Conservation (phyloP, 2,888 invertebrate species). For the Melipona beecheii region DNA sequence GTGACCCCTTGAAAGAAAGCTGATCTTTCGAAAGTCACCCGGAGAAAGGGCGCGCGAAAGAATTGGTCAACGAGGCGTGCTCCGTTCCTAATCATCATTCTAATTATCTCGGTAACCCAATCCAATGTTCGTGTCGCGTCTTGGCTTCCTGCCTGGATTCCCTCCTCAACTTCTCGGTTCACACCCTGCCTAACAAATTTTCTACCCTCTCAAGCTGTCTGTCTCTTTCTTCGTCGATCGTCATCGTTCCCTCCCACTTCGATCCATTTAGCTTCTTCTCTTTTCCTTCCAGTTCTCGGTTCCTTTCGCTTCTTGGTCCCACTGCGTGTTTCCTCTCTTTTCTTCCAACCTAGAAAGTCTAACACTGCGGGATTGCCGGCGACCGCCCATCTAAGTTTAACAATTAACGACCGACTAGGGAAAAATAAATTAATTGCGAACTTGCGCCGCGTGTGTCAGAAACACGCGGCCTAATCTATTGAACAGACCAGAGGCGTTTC, state of each 20-base stretch:
- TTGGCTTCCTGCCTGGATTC: slow-evolving; percentile 72
- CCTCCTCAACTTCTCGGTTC: slow-evolving; percentile 58
- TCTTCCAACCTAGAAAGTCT: slow-evolving; percentile 56
- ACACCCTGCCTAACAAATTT: slow-evolving; percentile 50
- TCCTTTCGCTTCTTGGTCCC: slow-evolving; percentile 26
- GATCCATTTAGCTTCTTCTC: slow-evolving; percentile 8
- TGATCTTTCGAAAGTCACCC: slow-evolving; percentile 36
- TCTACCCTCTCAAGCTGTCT: slow-evolving; percentile 36
- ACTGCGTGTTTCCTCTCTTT: slow-evolving; percentile 33
- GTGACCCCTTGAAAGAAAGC: slow-evolving; percentile 43
- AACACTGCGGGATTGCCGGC: slow-evolving; percentile 75
- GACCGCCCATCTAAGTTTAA: slow-evolving; percentile 84
- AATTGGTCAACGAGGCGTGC: slow-evolving; percentile 81
- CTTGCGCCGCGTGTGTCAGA: slow-evolving; percentile 73
- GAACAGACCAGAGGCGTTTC: background rate
- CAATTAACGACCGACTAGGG: slow-evolving; percentile 81
- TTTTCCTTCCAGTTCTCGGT: slow-evolving; percentile 19
- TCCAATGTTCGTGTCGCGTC: slow-evolving; percentile 70
- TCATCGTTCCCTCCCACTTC: slow-evolving; percentile 20
- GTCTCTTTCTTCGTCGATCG: slow-evolving; percentile 30
- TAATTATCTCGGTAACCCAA: slow-evolving; percentile 82
- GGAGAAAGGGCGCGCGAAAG: slow-evolving; percentile 53
- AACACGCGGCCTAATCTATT: slow-evolving; percentile 74
- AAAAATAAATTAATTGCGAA: slow-evolving; percentile 83
- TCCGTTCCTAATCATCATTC: slow-evolving; percentile 79